Percentiles rank a stretch among this genome's conserved stretches.
Evolutionary conservation across 2,888 invertebrate genomes (phyloP).

Genomic region (Tupiocoris notatus): DNA sequence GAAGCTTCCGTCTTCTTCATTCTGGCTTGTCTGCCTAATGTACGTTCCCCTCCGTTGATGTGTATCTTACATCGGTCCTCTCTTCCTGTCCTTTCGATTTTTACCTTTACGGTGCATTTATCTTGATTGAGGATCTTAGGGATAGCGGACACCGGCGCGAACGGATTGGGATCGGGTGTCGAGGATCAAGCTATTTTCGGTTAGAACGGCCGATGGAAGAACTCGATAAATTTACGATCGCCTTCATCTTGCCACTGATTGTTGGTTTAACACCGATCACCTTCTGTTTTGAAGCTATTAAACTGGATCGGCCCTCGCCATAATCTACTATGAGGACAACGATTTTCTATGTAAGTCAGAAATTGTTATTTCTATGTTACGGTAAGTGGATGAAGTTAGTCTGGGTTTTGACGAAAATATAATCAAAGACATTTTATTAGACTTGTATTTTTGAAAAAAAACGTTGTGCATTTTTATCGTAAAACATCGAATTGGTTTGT

Average conservation of each 20-base stretch:
- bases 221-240: neutral
- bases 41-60: neutral
- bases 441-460: no score
- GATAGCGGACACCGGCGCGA: neutral
- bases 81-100: neutral
- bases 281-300: neutral
- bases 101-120: neutral
- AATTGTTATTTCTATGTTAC: no score
- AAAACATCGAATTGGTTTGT: no score
- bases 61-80: neutral
- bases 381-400: no score
- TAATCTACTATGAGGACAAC: no score
- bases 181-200: neutral
- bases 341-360: no score
- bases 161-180: neutral
- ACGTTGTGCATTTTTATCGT: no score
- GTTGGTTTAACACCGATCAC: neutral
- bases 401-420: no score
- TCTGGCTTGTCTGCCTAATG: neutral
- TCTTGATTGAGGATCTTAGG: neutral
- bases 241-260: neutral
- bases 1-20: neutral
- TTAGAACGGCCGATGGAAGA: neutral
- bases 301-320: neutral
- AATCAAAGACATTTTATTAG: no score